Base-by-base conservation (phyloP, 1,140 invertebrate genomes). In the Acromyrmex echinatior region DNA sequence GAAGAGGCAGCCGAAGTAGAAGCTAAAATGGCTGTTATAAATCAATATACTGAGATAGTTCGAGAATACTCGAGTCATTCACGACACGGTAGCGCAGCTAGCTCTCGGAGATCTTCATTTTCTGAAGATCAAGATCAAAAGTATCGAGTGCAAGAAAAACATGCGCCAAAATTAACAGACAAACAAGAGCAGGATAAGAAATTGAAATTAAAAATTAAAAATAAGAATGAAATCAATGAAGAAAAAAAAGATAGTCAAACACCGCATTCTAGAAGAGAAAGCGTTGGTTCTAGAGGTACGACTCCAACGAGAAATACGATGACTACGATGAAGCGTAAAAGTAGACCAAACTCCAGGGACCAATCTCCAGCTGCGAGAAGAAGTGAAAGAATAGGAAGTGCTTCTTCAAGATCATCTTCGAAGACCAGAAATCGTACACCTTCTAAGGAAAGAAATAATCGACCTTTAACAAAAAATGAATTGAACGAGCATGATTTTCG, bases 31-130 rank as follows among this genome's bases (percentile, higher is more conserved):
- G 95, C 97, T 1, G 96, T 97, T 0, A 97, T 97, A 21, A 97
- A 97, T 95, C 97, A 98, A 92, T 98, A 98, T 88, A 97, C 97
- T 25, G 97, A 98, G 92, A 97, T 98, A 79, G 97, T 98, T 2
- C 96, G 96, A 85, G 97, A 97, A 93, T 97, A 97, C 78, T 89
- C 95, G 10, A 77, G 58, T 66, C 74, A 65, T 2, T 85, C 35
- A 10, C 74, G 62, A 21, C 25, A 81, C 0, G 62, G 35, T 3
- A 87, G 51, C 31, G 14, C 76, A 1, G 28, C 84, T 21, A 78
- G 66, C 6, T 89, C 90, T 10, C 70, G 90, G 25, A 84, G 86
- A 18, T 91, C 90, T 0, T 91, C 81, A 2, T 21, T 87, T 70
- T 91, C 88, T 0, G 91, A 87, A 10, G 87, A 89, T 7, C 88